phyloP scores from a whole-genome alignment of 1,140 invertebrate genomes.

The Dermatophagoides farinae region DNA sequence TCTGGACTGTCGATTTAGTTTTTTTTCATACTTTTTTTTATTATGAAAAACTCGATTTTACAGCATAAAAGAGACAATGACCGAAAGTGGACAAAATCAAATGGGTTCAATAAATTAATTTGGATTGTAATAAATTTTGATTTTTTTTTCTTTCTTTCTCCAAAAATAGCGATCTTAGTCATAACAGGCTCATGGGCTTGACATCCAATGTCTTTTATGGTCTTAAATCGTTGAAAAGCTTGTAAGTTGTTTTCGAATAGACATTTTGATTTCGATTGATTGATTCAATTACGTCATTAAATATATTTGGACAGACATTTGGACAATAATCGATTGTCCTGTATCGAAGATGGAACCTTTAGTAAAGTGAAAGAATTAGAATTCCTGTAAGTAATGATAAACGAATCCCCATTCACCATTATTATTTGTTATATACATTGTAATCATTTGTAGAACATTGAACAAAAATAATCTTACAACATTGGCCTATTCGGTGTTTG shows the following conservation, averaged over 20 bases:
- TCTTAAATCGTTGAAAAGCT: slow-evolving; percentile 49
- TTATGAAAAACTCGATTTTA: not conserved
- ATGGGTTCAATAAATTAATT: not conserved
- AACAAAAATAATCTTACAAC: slow-evolving; percentile 5
- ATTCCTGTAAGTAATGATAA: slow-evolving; percentile 50
- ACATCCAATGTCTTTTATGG: slow-evolving; percentile 69
- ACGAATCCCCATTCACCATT: not conserved
- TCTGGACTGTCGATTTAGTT: not conserved
- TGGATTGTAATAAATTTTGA: not conserved
- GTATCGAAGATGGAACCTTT: slow-evolving; percentile 68
- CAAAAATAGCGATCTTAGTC: slow-evolving; percentile 67
- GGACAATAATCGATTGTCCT: slow-evolving; percentile 80
- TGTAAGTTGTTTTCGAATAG: slow-evolving; percentile 35
- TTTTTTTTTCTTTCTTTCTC: slow-evolving; percentile 17
- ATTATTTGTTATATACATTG: not conserved
- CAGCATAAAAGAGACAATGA: not conserved
- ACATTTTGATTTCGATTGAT: not conserved
- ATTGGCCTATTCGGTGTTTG: not conserved
- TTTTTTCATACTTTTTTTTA: not conserved
- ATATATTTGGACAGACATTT: slow-evolving; percentile 41
- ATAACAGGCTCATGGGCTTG: slow-evolving; percentile 69
- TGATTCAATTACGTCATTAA: not conserved
- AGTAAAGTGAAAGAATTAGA: slow-evolving; percentile 60
- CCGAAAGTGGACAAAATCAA: not conserved
- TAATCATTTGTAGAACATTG: not conserved